Evolutionary conservation across 2,888 invertebrate genomes (phyloP), one percentile per base, ranked within the genome.

Genomic region (Synanthedon myopaeformis): DNA sequence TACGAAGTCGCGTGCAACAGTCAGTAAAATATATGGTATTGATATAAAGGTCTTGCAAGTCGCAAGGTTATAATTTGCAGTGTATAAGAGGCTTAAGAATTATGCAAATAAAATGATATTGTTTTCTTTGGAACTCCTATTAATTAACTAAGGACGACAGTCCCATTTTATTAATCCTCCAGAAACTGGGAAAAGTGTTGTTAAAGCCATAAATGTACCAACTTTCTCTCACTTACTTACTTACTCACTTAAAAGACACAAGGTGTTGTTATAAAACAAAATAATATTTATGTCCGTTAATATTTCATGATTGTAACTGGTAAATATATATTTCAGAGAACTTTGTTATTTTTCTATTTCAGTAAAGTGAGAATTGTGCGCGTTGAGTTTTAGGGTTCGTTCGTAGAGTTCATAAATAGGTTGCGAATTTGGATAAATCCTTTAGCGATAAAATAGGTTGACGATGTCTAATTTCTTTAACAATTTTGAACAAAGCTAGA

Each of bases 41-140:
- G 4, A 23, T 4, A 23, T 23, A 23, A 23, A 23, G 23, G 23
- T 23, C 23, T 4, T 23, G 4, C 23, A 4, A 4, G 8, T 8
- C 1, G 17, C n/a, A n/a, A 8, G 28, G 2, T 10, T 35, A 6
- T 42, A 14, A 13, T 45, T 14, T 45, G 12, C 51, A 51, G 54
- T 53, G 54, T 57, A 49, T 13, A 51, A 41, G 59, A 51, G 55
- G 64, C 53, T 63, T 64, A 67, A 56, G 70, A 65, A 72, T 73
- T 82, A 82, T 84, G 84, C 80, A 79, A 84, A 84, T 84, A 85
- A 82, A 85, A 82, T 86, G 81, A 82, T 86, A 87, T 85, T 85
- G 86, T 87, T 85, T 86, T 86, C 85, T 86, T 87, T 77, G 77
- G 71, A 87, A 86, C 75, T 84, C 76, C 86, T 81, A 86, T 87